Evolutionary conservation across 2,888 invertebrate genomes (phyloP), one percentile per base, ranked within the genome.

Genomic region (Apodemia zela): DNA sequence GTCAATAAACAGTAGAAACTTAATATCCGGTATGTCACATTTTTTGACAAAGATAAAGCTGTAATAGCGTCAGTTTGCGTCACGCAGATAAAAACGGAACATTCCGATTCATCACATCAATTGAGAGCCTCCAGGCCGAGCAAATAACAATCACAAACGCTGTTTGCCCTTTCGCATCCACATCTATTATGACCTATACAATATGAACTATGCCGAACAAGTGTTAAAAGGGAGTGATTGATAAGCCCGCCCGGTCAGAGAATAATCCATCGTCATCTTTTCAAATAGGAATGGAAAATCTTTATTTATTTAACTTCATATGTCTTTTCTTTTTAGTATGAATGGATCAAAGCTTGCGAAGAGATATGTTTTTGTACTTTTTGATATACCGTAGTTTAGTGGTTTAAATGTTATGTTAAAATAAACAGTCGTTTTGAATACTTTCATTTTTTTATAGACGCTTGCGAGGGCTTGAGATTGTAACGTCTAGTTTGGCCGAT

Each of bases 71-170:
- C 18, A 18, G 51, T 54, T 42, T 42, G 42, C 42, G 42, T 15
- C 42, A 42, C 42, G 51, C 21, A 21, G 51, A 61, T 61, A 61
- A 51, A 42, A 51, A 61, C 29, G 47, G 45, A 42, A 60, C 60
- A 18, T 45, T 33, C 61, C 51, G 51, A 51, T 35, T 61, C 18
- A 49, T 49, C 61, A 61, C 51, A 54, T 54, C 51, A 54, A 54
- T 54, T 18, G 51, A 25, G 13, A 54, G 51, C 51, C 51, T 54
- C 21, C 51, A 54, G 51, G 51, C 21, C 8, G 51, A 11, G 51
- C 51, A 54, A 54, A 54, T 51, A 51, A 51, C 51, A 51, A 51
- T 51, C 51, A 51, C 51, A 13, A 18, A 21, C 51, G 51, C 51
- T 18, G 51, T 51, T 51, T 51, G 51, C 13, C 51, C 51, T 51